These are phyloP conservation scores for Cyanoderma ruficeps DNA, from an alignment of 2,113 vertebrate species.

Conservation along the genomic window DNA sequence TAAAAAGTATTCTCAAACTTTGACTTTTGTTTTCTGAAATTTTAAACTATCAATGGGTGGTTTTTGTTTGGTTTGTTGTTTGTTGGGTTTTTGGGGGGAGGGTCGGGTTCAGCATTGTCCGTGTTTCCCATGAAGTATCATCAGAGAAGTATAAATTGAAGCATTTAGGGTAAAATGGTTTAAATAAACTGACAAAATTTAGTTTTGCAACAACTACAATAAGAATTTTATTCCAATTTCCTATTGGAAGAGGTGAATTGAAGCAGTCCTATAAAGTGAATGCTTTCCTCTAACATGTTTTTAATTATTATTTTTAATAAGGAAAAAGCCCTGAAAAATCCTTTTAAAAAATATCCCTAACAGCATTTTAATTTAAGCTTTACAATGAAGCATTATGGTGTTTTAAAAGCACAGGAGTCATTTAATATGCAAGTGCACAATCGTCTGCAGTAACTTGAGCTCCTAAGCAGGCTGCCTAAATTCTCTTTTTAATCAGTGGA, in stretches of 20 bases:
- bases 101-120: not conserved
- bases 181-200: not conserved
- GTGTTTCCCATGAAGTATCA: not conserved
- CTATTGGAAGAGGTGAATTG: not conserved
- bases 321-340: fast-evolving
- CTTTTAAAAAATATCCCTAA: fast-evolving
- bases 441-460: not conserved
- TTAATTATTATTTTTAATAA: not conserved
- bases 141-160: not conserved
- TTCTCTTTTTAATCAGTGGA: not conserved
- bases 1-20: not conserved
- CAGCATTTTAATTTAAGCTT: not conserved
- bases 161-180: not conserved
- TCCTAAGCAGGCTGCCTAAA: not conserved
- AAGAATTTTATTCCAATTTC: not conserved
- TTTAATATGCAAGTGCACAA: not conserved
- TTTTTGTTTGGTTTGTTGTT: too few relatives aligned
- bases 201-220: not conserved
- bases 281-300: fast-evolving
- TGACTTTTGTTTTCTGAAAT: not conserved
- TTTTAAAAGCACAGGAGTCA: not conserved
- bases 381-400: not conserved
- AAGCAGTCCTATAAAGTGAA: not conserved
- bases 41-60: fast-evolving
- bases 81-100: not conserved